Conservation (phyloP, 1,140 invertebrate genomes). For the Plectus sambesii region DNA sequence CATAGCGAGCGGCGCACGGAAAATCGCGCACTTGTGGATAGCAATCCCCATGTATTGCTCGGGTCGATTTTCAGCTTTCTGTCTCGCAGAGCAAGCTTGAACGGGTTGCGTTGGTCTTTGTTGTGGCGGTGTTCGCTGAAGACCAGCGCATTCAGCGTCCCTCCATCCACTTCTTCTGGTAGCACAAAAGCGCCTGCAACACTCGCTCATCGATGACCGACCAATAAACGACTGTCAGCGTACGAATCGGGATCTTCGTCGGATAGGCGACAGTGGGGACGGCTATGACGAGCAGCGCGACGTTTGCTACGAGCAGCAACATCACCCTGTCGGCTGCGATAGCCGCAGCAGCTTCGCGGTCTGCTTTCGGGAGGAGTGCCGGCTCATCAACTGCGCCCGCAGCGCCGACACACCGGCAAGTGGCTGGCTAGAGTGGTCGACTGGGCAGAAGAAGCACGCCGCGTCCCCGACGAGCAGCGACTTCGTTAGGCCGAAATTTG, state of each 20-base stretch:
- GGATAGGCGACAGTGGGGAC: too few relatives aligned
- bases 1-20: background rate
- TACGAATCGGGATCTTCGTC: slow-evolving; percentile 32
- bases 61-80: slow-evolving; percentile 23
- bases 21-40: slow-evolving; percentile 19
- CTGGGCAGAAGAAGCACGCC: too few relatives aligned
- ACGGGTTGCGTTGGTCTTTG: slow-evolving; percentile 23
- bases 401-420: too few relatives aligned
- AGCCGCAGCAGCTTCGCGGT: too few relatives aligned
- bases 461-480: too few relatives aligned
- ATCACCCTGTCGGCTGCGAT: too few relatives aligned
- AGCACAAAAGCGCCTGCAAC: slow-evolving; percentile 28
- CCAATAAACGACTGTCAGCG: slow-evolving; percentile 10
- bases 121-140: slow-evolving; percentile 27
- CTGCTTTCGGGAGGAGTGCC: too few relatives aligned
- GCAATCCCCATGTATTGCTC: slow-evolving; percentile 34
- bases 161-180: slow-evolving; percentile 29
- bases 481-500: too few relatives aligned
- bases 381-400: too few relatives aligned
- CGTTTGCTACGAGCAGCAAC: too few relatives aligned
- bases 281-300: too few relatives aligned
- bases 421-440: too few relatives aligned
- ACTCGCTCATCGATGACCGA: background rate
- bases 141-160: slow-evolving; percentile 27
- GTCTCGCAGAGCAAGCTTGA: slow-evolving; percentile 27